These are phyloP conservation scores for Pardosa pseudoannulata DNA, from an alignment of 2,888 invertebrate species.

Conservation along the genomic window DNA sequence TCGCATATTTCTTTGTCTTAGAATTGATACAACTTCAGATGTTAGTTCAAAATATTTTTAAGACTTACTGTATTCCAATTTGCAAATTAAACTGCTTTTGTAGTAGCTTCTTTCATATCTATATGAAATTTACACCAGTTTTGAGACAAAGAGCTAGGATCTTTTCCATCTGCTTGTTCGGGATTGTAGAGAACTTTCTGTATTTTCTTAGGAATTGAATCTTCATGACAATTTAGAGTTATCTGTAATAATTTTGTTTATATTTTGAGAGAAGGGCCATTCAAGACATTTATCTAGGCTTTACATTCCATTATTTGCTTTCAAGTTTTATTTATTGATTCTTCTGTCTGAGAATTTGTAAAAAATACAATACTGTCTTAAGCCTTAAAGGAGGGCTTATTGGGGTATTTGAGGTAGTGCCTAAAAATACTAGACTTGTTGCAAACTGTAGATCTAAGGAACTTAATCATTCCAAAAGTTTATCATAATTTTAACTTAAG, in stretches of 20 bases:
- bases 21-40: not conserved
- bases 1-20: not conserved
- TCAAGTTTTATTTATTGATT: not conserved
- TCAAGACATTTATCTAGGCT: too few species aligned
- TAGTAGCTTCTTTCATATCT: not conserved
- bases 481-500: slow-evolving; percentile 21
- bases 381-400: not conserved
- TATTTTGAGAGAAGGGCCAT: too few species aligned
- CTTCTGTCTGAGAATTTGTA: not conserved
- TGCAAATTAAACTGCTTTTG: not conserved
- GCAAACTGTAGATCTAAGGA: slow-evolving; percentile 7
- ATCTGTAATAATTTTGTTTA: too few species aligned
- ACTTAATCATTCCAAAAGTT: slow-evolving; percentile 45
- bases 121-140: not conserved
- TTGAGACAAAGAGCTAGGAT: not conserved
- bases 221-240: too few species aligned
- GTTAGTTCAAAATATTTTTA: not conserved
- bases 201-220: too few species aligned
- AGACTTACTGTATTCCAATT: not conserved
- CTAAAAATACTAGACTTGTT: slow-evolving; percentile 10
- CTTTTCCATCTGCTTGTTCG: not conserved
- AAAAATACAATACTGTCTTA: not conserved
- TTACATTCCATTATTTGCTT: slow-evolving; percentile 7
- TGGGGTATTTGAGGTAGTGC: slow-evolving; percentile 11
- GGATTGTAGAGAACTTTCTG: not conserved